Evolutionary conservation across 2,797 vertebrate species (phyloP).

Genomic region (Neostethus bicornis): DNA sequence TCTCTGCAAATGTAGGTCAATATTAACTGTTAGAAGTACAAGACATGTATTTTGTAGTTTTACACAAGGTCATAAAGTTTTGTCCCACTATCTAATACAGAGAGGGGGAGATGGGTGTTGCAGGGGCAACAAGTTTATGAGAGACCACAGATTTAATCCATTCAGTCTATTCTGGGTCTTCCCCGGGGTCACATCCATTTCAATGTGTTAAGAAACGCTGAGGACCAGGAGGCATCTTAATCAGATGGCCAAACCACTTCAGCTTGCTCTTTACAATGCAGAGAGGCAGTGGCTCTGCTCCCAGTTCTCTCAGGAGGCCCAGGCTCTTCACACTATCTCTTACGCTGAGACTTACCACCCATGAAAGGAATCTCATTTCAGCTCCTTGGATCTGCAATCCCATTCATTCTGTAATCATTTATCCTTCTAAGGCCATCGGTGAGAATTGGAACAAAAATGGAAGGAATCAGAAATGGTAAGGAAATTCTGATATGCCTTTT

Average conservation of each 20-base stretch:
- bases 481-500: neutral
- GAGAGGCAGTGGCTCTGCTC: neutral
- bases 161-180: neutral
- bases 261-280: neutral
- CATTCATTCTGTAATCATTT: neutral
- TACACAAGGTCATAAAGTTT: conserved; percentile 18
- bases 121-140: neutral
- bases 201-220: too few species aligned
- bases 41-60: conserved; percentile 13
- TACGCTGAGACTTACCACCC: neutral
- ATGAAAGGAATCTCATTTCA: neutral
- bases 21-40: conserved; percentile 8
- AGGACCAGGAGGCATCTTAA: neutral
- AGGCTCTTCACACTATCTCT: neutral
- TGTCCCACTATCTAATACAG: neutral
- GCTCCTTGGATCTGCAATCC: neutral
- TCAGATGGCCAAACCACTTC: neutral
- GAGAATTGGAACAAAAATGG: too few species aligned
- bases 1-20: conserved; percentile 25
- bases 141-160: neutral
- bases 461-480: neutral
- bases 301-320: neutral
- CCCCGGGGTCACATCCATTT: neutral
- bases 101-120: neutral
- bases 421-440: neutral